Percentiles rank a stretch among this genome's conserved stretches.
These are phyloP conservation scores for Xiphophorus hellerii DNA, from an alignment of 2,113 vertebrate genomes.

Conservation along the genomic window DNA sequence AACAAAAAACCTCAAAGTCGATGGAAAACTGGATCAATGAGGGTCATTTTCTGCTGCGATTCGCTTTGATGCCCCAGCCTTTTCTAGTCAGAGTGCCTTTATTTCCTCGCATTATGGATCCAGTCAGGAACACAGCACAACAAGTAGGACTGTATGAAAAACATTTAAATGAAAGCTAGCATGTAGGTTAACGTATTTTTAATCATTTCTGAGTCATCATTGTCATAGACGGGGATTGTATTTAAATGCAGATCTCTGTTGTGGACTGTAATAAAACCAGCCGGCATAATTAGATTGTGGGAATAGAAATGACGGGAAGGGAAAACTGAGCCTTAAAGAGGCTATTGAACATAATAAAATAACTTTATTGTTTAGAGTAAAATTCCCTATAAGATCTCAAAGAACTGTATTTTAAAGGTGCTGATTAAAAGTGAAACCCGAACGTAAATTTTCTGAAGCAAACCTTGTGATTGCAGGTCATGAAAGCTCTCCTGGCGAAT, in stretches of 20 bases:
- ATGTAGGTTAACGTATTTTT: neutral
- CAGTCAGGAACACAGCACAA: neutral
- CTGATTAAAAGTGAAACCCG: neutral
- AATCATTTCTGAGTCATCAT: neutral
- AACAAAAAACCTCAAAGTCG: neutral
- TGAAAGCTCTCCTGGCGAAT: no score
- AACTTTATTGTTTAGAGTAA: neutral
- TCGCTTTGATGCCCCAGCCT: neutral
- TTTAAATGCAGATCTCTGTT: neutral
- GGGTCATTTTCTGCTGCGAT: neutral
- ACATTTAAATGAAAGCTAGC: neutral
- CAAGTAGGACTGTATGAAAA: neutral
- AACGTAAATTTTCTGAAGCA: no score
- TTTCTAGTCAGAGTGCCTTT: neutral
- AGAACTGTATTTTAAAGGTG: neutral
- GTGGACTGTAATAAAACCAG: neutral
- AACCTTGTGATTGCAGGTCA: neutral
- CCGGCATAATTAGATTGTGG: no score
- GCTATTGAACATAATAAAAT: no score
- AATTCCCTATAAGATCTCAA: neutral
- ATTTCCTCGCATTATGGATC: neutral
- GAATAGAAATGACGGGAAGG: no score
- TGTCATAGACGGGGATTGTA: neutral
- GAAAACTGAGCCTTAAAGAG: neutral
- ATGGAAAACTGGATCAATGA: slow-evolving; percentile 3